Conservation (phyloP, 2,113 vertebrate species). For the Crotalus helleri region DNA sequence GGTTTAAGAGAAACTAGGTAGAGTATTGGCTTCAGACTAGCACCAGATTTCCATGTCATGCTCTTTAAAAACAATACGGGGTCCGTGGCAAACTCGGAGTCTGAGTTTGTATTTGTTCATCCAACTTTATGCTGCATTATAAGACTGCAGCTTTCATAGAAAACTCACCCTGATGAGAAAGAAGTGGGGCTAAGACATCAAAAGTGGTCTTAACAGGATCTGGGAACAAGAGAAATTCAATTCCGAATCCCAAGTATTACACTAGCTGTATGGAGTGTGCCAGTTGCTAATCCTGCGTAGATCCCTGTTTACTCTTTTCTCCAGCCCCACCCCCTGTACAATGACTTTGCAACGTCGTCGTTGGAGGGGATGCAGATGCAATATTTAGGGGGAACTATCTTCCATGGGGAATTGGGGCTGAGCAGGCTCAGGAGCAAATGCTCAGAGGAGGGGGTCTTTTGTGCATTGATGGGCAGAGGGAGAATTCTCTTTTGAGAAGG, state of each 20-base stretch:
- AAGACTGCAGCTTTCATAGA: background rate
- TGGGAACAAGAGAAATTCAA: background rate
- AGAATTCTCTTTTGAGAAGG: accelerated
- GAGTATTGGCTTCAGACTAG: background rate
- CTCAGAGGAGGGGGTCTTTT: accelerated
- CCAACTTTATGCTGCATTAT: background rate
- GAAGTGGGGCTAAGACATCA: background rate
- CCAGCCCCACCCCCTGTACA: background rate
- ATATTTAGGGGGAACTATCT: background rate
- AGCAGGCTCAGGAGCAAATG: background rate
- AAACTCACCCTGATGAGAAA: background rate
- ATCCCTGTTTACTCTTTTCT: background rate
- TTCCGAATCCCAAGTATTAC: background rate
- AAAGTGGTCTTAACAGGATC: background rate
- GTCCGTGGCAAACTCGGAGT: background rate
- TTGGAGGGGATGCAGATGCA: background rate
- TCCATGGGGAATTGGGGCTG: background rate
- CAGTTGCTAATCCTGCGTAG: background rate
- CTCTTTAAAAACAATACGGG: background rate
- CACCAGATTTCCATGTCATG: background rate
- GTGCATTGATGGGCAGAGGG: background rate
- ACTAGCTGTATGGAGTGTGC: background rate
- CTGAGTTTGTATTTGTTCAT: background rate
- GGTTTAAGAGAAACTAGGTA: background rate
- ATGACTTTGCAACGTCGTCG: background rate